Evolutionary conservation across 2,888 invertebrate species (phyloP).

Genomic region (Spodoptera littoralis): DNA sequence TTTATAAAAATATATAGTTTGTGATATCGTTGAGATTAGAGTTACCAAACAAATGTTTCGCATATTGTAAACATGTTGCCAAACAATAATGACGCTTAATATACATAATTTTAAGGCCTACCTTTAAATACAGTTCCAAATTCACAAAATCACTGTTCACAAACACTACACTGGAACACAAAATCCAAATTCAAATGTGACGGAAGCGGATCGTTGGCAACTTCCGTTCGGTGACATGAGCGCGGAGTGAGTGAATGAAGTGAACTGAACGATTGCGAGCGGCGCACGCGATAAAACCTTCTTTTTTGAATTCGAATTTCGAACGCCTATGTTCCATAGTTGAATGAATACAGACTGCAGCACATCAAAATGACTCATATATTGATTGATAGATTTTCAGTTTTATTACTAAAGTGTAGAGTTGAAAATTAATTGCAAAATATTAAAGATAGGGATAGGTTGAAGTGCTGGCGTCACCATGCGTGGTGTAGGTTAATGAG

Average conservation of each 20-base stretch:
- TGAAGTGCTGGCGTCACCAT: too few relatives aligned
- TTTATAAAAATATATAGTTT: neutral
- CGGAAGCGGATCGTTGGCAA: slow-evolving; percentile 50
- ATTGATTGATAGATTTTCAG: neutral
- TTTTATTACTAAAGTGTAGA: too few relatives aligned
- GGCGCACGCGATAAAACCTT: slow-evolving; percentile 62
- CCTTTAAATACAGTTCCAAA: slow-evolving; percentile 19
- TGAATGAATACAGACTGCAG: slow-evolving; percentile 23
- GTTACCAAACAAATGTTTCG: too few relatives aligned
- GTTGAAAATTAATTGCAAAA: too few relatives aligned
- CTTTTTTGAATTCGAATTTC: slow-evolving; percentile 55
- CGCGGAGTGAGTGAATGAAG: slow-evolving; percentile 62
- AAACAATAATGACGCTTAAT: too few relatives aligned
- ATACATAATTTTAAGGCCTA: neutral
- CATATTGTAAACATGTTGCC: too few relatives aligned
- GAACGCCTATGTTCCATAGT: slow-evolving; percentile 18
- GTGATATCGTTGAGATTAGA: too few relatives aligned
- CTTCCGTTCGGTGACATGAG: slow-evolving; percentile 58
- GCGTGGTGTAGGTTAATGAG: too few relatives aligned
- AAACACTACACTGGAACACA: slow-evolving; percentile 40
- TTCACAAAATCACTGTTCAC: slow-evolving; percentile 13
- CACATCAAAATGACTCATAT: neutral
- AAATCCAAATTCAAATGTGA: slow-evolving; percentile 43
- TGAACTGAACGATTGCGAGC: slow-evolving; percentile 28
- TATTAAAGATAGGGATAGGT: too few relatives aligned